phyloP scores from a whole-genome alignment of 2,797 vertebrate genomes.

The Coccyzus lansbergi region DNA sequence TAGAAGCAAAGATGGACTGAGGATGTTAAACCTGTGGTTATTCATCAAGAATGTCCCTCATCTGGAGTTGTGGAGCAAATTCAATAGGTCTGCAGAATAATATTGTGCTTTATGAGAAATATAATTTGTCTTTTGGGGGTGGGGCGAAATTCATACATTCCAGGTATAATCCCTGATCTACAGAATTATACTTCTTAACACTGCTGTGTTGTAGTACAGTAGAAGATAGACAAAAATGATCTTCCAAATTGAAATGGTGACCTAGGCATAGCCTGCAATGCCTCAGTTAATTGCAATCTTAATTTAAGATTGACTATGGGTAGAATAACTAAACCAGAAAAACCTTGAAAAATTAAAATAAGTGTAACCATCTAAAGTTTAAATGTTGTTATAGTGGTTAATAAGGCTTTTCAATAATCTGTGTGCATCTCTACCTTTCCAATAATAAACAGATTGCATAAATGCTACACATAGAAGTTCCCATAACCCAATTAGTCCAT shows the following conservation, averaged over 20 bases:
- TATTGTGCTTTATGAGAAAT: not conserved
- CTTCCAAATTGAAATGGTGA: slow-evolving; percentile 17
- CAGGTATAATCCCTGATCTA: not conserved
- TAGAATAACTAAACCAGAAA: slow-evolving; percentile 26
- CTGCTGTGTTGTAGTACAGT: not conserved
- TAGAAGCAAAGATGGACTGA: not conserved
- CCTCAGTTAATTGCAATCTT: not conserved
- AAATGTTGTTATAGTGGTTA: not conserved
- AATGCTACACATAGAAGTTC: not conserved
- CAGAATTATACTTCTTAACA: not conserved
- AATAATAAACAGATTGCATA: slow-evolving; percentile 8
- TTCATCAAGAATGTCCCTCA: not conserved
- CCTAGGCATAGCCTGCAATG: not conserved
- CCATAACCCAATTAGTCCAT: not conserved
- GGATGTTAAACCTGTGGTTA: not conserved
- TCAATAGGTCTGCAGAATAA: not conserved
- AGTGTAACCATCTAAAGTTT: not conserved
- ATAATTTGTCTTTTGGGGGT: not conserved
- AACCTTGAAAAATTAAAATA: not conserved
- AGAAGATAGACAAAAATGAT: not conserved
- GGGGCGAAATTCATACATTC: not conserved
- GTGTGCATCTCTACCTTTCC: not conserved
- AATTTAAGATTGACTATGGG: not conserved
- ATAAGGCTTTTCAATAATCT: not conserved
- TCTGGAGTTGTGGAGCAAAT: not conserved